Evolutionary conservation across 2,797 vertebrate genomes (phyloP).

Genomic region (Phataginus tricuspis): DNA sequence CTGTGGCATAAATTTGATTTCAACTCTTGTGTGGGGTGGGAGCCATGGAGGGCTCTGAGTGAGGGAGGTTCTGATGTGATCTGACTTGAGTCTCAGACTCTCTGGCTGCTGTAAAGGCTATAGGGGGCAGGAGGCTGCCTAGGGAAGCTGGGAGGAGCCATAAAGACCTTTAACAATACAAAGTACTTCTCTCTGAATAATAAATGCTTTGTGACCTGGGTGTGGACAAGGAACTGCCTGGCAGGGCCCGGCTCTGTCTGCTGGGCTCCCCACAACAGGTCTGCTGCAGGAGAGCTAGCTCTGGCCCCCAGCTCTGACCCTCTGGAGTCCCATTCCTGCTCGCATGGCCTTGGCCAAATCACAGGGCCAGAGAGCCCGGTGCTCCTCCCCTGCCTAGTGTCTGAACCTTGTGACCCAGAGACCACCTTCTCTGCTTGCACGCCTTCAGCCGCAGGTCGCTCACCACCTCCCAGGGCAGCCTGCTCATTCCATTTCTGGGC

Average conservation of each 20-base stretch:
- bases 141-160: neutral
- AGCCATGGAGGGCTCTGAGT: neutral
- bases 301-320: neutral
- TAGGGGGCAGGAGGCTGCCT: neutral
- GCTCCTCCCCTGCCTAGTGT: neutral
- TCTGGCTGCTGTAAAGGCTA: neutral
- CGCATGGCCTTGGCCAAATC: neutral
- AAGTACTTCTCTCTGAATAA: neutral
- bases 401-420: neutral
- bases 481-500: constrained; percentile 69
- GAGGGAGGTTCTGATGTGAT: neutral
- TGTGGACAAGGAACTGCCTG: too few species aligned
- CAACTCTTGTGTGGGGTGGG: neutral
- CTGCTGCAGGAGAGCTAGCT: neutral
- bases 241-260: neutral
- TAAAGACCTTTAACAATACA: neutral
- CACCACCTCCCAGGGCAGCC: neutral
- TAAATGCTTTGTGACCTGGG: neutral
- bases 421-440: neutral
- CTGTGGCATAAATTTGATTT: neutral
- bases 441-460: constrained; percentile 12
- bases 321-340: neutral
- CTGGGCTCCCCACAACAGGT: neutral
- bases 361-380: neutral
- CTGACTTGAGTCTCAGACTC: neutral